Conservation (phyloP, 2,113 vertebrate species). For the Rutilus rutilus region DNA sequence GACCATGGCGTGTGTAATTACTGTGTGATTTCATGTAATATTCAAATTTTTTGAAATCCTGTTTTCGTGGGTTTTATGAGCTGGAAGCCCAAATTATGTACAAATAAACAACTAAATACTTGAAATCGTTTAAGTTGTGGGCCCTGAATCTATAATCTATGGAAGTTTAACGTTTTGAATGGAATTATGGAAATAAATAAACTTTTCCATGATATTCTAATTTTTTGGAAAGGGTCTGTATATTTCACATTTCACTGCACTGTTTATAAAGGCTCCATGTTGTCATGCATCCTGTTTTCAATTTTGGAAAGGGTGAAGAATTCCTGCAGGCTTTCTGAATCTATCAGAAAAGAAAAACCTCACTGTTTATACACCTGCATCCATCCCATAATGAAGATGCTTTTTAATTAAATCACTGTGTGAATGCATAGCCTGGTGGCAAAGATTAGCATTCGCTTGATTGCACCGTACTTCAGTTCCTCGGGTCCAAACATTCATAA, state of each 20-base stretch:
- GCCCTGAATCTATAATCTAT: too few species aligned
- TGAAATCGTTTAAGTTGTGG: too few species aligned
- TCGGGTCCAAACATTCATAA: constrained; percentile 13
- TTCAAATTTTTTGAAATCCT: too few species aligned
- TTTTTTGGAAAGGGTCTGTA: too few species aligned
- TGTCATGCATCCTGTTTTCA: background rate
- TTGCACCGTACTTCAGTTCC: background rate
- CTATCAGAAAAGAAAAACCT: background rate
- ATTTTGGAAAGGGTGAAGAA: background rate
- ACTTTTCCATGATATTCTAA: too few species aligned
- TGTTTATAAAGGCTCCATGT: background rate
- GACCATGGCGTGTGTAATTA: too few species aligned
- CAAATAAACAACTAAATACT: too few species aligned
- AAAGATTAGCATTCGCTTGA: background rate
- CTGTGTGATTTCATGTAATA: too few species aligned
- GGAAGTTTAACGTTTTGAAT: too few species aligned
- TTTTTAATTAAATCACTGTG: constrained; percentile 11
- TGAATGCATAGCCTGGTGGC: constrained; percentile 1
- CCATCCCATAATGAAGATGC: constrained; percentile 6
- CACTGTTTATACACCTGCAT: background rate
- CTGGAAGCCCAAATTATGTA: too few species aligned
- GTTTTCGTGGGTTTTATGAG: too few species aligned
- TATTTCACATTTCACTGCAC: background rate
- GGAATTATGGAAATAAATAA: too few species aligned
- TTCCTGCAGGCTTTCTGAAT: constrained; percentile 24